Evolutionary conservation across 2,888 invertebrate genomes (phyloP).

Genomic region (Theretra japonica): DNA sequence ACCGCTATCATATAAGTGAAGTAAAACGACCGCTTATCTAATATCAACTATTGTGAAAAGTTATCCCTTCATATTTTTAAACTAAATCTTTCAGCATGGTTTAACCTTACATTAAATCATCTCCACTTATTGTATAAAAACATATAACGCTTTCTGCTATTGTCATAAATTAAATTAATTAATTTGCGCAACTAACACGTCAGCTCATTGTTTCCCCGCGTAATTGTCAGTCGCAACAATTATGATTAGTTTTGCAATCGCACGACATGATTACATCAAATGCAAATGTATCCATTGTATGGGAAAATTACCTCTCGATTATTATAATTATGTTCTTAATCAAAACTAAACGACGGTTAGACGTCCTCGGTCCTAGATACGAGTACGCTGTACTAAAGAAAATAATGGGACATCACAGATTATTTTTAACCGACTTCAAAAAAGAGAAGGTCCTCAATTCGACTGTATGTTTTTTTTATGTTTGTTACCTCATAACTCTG

Average conservation of each 20-base stretch:
- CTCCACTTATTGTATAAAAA: neutral
- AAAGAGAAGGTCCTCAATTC: too few species aligned
- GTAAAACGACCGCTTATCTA: too few species aligned
- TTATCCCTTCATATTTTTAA: too few species aligned
- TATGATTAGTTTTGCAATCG: slow-evolving; percentile 10
- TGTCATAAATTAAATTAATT: neutral
- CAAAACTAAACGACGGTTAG: neutral
- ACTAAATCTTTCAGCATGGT: too few species aligned
- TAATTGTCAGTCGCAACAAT: slow-evolving; percentile 18
- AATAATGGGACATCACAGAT: too few species aligned
- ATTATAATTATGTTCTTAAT: neutral
- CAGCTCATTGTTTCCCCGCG: slow-evolving; percentile 6
- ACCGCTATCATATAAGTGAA: too few species aligned
- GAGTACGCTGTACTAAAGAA: too few species aligned
- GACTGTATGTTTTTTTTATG: too few species aligned
- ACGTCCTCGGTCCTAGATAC: neutral
- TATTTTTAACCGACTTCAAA: too few species aligned
- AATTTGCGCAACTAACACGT: neutral
- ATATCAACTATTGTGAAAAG: too few species aligned
- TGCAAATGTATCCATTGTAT: slow-evolving; percentile 15
- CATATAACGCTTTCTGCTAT: neutral
- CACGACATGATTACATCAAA: neutral
- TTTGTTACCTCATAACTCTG: too few species aligned
- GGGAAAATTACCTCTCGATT: slow-evolving; percentile 1
- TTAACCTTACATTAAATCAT: too few species aligned